Evolutionary conservation across 1,140 invertebrate species (phyloP).

Genomic region (Neuroterus valhalla): DNA sequence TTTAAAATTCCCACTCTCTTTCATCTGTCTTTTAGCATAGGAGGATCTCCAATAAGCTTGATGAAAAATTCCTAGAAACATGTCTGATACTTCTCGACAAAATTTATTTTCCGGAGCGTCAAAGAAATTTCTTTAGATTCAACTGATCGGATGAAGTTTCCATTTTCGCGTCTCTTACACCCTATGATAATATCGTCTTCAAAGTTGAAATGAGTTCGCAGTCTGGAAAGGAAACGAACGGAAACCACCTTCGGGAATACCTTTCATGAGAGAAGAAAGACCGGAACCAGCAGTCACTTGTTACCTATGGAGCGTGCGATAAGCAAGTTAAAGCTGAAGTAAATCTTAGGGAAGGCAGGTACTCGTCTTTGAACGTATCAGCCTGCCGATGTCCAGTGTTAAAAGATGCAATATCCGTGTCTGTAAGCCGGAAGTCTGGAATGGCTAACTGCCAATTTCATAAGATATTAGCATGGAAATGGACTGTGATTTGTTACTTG

Average conservation of each 20-base stretch:
- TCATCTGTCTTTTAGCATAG: too few species aligned
- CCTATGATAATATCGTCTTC: conserved; percentile 13
- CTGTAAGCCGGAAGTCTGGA: conserved; percentile 38
- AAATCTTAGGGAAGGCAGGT: conserved; percentile 35
- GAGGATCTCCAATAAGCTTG: too few species aligned
- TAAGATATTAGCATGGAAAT: conserved; percentile 70
- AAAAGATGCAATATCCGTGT: conserved; percentile 30
- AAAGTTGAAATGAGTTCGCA: conserved; percentile 26
- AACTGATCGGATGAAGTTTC: conserved; percentile 13
- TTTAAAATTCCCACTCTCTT: too few species aligned
- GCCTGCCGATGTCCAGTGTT: conserved; percentile 5
- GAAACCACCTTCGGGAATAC: conserved; percentile 34
- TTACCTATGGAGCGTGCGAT: conserved; percentile 32
- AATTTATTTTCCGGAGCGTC: conserved; percentile 2
- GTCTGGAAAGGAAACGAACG: conserved; percentile 35
- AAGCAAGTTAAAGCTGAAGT: conserved; percentile 37
- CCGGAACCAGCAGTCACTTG: conserved; percentile 16
- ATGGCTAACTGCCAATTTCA: conserved; percentile 67
- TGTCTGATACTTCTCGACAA: too few species aligned
- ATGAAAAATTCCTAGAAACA: too few species aligned
- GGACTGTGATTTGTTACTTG: conserved; percentile 64
- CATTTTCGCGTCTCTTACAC: not conserved
- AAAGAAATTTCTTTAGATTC: conserved; percentile 6
- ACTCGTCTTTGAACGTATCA: conserved; percentile 24
- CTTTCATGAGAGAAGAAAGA: conserved; percentile 30